Base-by-base conservation (phyloP, 2,888 invertebrate species). In the Sarcophaga carnaria region DNA sequence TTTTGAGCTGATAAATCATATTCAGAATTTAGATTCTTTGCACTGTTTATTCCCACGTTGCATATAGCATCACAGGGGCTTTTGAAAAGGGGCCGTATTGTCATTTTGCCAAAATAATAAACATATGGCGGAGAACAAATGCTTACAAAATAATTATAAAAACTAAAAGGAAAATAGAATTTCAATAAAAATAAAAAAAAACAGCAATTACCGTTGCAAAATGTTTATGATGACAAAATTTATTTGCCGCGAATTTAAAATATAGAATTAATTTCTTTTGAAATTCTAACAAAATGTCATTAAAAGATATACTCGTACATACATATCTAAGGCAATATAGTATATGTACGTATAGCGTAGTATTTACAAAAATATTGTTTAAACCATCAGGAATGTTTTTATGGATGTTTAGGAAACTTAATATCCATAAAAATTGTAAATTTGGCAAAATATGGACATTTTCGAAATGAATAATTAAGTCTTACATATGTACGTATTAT, bases 181-280 rank as follows among this genome's bases (percentile, higher is more conserved):
- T 37, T 2, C 49, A 75, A 75, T 14, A 66, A 59, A 14, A 49
- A 60, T 60, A 60, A 20, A 66, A 64, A 60, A 20, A 71, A 37
- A 11, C 45, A 47, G 0, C 70, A 83, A 75, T 80, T 84, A 49
- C 14, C 37, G 14, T 60, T 64, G 27, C 37, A 49, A 77, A 80
- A 85, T 67, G 49, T 66, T 80, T 71, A 76, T 20, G 66, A 49
- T 71, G 84, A 80, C 80, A 80, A 71, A 71, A 45, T 71, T 71
- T 71, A 84, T 84, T 71, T 71, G 22, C 5, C 20, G 11, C 64
- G n/a, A 70, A 64, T 12, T 22, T 20, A 60, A 12, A 84, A 75
- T 70, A 20, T 20, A 11, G 59, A 63, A 37, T n/a, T 60, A 59
- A 66, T 54, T 67, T 66, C 37, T 67, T 20, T 77, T 59, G 54